phyloP scores from a whole-genome alignment of 2,888 invertebrate genomes.

The Miltochrista miniata region DNA sequence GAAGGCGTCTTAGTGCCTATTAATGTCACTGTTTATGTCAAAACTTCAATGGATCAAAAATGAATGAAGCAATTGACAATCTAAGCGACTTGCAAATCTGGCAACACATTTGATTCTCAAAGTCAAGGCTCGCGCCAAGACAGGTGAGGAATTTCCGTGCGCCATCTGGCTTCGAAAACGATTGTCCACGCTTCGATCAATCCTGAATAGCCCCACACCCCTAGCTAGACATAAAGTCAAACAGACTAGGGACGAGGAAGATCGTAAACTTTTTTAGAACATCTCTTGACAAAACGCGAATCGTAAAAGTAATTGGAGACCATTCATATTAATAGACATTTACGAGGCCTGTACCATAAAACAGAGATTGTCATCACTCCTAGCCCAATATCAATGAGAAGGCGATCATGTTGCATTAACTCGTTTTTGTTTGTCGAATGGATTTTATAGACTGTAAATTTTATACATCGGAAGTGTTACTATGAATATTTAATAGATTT shows the following conservation, averaged over 20 bases:
- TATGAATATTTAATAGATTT: conserved; percentile 47
- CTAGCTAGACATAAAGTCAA: conserved; percentile 61
- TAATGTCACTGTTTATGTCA: conserved; percentile 22
- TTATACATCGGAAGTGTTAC: conserved; percentile 58
- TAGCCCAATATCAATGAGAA: conserved; percentile 66
- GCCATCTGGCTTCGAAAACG: conserved; percentile 62
- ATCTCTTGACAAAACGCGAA: conserved; percentile 79
- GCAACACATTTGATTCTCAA: conserved; percentile 9
- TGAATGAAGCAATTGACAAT: conserved; percentile 5
- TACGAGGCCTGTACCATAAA: conserved; percentile 79
- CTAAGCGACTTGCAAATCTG: conserved; percentile 12
- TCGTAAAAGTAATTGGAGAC: conserved; percentile 83
- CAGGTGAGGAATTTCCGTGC: conserved; percentile 58
- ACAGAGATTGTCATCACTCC: conserved; percentile 80
- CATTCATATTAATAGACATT: conserved; percentile 85
- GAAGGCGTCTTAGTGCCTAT: conserved; percentile 17
- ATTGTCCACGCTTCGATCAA: conserved; percentile 58
- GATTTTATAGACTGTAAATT: conserved; percentile 68
- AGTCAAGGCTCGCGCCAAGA: conserved; percentile 24
- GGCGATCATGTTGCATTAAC: conserved; percentile 66
- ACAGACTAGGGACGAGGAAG: conserved; percentile 66
- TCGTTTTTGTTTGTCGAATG: conserved; percentile 68
- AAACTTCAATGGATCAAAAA: conserved; percentile 8
- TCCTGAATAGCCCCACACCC: conserved; percentile 55
- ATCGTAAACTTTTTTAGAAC: conserved; percentile 81